phyloP scores from a whole-genome alignment of 2,797 vertebrate genomes.

The Remorina albescens region DNA sequence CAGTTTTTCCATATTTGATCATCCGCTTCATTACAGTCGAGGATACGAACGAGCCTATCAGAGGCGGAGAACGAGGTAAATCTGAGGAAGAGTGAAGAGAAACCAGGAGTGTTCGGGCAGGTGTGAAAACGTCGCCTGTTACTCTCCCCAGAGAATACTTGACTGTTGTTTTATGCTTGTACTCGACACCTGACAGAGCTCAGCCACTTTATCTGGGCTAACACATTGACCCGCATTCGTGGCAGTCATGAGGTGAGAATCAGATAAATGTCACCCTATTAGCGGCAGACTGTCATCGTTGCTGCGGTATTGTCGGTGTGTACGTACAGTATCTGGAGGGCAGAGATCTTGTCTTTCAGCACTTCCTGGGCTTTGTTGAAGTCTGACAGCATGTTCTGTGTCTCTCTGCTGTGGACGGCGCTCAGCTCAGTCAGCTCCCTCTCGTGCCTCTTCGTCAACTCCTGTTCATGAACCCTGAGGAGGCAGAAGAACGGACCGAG shows the following conservation, averaged over 20 bases:
- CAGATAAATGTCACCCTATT: too few species aligned
- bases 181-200: conserved; percentile 15
- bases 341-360: conserved; percentile 98
- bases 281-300: too few species aligned
- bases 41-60: not conserved
- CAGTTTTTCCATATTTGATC: not conserved
- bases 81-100: not conserved
- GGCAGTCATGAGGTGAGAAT: not conserved
- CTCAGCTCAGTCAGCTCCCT: conserved; percentile 92
- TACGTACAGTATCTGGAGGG: conserved; percentile 97
- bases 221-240: not conserved
- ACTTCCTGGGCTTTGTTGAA: conserved; percentile 99
- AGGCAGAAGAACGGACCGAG: not conserved
- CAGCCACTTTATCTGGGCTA: conserved; percentile 16
- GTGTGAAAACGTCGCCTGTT: not conserved
- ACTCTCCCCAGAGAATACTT: conserved; percentile 1
- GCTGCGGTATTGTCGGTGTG: conserved; percentile 26
- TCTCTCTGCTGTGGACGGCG: conserved; percentile 92
- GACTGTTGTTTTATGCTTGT: conserved; percentile 14
- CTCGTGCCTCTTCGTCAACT: conserved; percentile 96
- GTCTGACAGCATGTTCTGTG: conserved; percentile 96
- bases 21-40: not conserved
- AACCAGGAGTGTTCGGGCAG: not conserved
- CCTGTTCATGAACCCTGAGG: conserved; percentile 95
- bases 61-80: not conserved